phyloP scores from a whole-genome alignment of 1,140 invertebrate species.

The Drosophila nannoptera region DNA sequence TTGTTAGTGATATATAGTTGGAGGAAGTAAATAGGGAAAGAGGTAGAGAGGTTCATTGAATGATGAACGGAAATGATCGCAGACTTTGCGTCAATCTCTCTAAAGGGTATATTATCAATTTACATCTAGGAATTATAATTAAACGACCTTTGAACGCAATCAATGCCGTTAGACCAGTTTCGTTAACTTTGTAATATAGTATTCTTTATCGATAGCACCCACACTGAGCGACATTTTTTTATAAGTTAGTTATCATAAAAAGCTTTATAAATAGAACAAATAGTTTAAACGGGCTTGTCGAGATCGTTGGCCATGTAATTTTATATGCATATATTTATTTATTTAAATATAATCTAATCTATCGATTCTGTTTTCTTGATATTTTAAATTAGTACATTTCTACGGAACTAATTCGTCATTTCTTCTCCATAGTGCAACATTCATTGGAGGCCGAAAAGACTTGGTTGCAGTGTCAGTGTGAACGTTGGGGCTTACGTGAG shows the following conservation, averaged over 20 bases:
- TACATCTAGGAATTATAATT: not conserved
- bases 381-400: too few species aligned
- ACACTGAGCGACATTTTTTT: not conserved
- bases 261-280: not conserved
- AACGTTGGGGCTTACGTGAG: slow-evolving; percentile 88
- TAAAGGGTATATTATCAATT: not conserved
- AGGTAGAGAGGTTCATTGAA: too few species aligned
- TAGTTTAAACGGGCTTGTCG: not conserved
- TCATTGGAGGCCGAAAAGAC: slow-evolving; percentile 92
- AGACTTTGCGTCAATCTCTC: too few species aligned
- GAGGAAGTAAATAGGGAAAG: too few species aligned
- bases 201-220: not conserved
- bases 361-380: too few species aligned
- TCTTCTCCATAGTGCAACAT: slow-evolving; percentile 84
- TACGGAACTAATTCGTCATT: not conserved
- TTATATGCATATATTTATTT: not conserved
- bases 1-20: too few species aligned
- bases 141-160: not conserved
- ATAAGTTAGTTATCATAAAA: not conserved
- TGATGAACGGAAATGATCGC: too few species aligned
- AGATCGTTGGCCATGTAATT: too few species aligned
- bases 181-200: not conserved
- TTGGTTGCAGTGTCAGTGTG: slow-evolving; percentile 92
- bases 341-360: not conserved
- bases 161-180: slow-evolving; percentile 3